Conservation (phyloP, 2,888 invertebrate genomes). For the Latheticus oryzae region DNA sequence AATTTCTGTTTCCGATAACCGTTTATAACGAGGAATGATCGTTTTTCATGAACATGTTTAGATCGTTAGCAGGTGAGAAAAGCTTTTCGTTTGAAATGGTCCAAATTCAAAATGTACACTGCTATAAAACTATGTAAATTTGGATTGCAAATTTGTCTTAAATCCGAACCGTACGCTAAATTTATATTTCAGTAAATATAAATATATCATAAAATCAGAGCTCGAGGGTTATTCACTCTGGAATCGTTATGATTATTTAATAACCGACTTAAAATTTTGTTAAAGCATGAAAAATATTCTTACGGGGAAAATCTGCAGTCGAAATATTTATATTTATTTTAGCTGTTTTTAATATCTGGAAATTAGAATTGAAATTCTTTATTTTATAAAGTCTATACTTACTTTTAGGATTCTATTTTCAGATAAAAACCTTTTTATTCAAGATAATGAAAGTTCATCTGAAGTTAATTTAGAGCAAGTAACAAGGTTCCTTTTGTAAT, state of each 20-base stretch:
- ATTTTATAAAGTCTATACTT: no score
- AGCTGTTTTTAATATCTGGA: conserved; percentile 1
- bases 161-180: conserved; percentile 7
- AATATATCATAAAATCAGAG: conserved; percentile 9
- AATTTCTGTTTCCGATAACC: conserved; percentile 20
- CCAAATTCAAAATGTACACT: no score
- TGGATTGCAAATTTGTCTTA: neutral
- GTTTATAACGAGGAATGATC: conserved; percentile 8
- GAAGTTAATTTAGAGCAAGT: no score
- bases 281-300: conserved; percentile 4
- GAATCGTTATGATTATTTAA: conserved; percentile 18
- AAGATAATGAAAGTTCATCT: no score
- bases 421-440: no score
- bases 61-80: conserved; percentile 8
- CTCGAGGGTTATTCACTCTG: conserved; percentile 6
- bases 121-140: conserved; percentile 14
- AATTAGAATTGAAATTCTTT: no score
- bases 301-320: conserved; percentile 7
- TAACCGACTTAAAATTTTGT: conserved; percentile 13
- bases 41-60: conserved; percentile 16
- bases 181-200: conserved; percentile 11
- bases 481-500: no score
- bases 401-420: no score
- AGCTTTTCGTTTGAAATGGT: no score
- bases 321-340: conserved; percentile 2